Evolutionary conservation across 2,888 invertebrate genomes (phyloP).

Genomic region (Perithous albicinctus): DNA sequence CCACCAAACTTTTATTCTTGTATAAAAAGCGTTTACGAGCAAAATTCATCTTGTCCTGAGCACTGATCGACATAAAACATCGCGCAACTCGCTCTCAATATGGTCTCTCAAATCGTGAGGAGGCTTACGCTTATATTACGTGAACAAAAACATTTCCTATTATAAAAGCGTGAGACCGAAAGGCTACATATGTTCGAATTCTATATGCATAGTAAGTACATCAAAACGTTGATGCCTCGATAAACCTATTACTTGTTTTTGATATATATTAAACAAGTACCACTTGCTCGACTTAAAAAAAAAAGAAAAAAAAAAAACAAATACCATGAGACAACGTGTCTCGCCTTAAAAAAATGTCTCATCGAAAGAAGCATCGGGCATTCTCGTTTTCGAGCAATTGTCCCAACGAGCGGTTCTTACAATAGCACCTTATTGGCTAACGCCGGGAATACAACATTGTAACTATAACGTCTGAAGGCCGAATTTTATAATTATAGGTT

Average conservation of each 20-base stretch:
- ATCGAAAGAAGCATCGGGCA: conserved; percentile 18
- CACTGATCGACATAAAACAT: not conserved
- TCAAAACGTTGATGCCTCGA: conserved; percentile 39
- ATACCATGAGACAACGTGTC: conserved; percentile 19
- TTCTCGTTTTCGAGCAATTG: conserved; percentile 24
- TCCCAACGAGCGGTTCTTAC: conserved; percentile 25
- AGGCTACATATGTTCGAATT: conserved; percentile 27
- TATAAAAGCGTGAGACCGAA: conserved; percentile 47
- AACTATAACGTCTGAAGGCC: conserved; percentile 37
- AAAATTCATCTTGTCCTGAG: not conserved
- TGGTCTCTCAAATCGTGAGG: conserved; percentile 58
- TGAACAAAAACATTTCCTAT: conserved; percentile 42
- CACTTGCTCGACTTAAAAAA: conserved; percentile 12
- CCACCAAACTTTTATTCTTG: not conserved
- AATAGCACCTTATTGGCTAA: conserved; percentile 51
- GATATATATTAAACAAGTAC: conserved; percentile 28
- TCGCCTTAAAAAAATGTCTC: conserved; percentile 27
- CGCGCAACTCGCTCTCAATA: conserved; percentile 44
- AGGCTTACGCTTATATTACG: conserved; percentile 40
- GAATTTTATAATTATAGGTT: no score
- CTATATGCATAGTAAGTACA: conserved; percentile 27
- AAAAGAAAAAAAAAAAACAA: conserved; percentile 14
- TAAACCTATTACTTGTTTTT: conserved; percentile 40
- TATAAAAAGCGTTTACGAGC: conserved; percentile 26
- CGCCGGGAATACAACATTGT: conserved; percentile 31